Evolutionary conservation across 1,140 invertebrate species (phyloP), one percentile per base, ranked within the genome.

Genomic region (Tachypleus tridentatus): DNA sequence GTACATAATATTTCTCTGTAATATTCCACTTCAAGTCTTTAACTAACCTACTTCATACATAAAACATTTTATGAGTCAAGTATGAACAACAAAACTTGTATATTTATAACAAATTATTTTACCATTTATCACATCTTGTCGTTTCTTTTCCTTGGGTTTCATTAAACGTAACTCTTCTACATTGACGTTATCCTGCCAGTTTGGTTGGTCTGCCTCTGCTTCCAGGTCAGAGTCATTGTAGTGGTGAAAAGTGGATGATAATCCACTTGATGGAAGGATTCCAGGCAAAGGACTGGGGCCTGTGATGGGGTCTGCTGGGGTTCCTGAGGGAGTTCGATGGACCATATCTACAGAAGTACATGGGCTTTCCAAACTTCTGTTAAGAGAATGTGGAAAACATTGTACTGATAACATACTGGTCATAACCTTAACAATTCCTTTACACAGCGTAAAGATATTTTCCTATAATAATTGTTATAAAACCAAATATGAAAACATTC

Each of bases 71-170:
- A 29, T 29, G 29, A 29, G 29, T 29, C 29, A 29, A 29, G 2
- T 29, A 29, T 29, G 29, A 29, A 29, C 29, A 29, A 29, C 29
- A 29, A 29, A 29, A 29, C 29, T 29, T 29, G 0, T 29, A 29
- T 29, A 29, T 29, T 29, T 29, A 29, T 29, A 29, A 29, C 29
- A 29, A 29, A 29, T 29, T 29, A 1, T 29, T 29, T 29, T 72
- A 96, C 93, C 93, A 78, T 98, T 97, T 65, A 98, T 93, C 73
- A 97, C 90, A 80, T 98, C 94, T 79, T 98, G 96, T 69, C 93
- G 82, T 76, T 97, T 97, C 76, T 89, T 88, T 77, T 92, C 86
- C 71, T 85, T 82, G 53, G 86, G 82, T 68, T 86, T 83, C 59
- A 93, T 79, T 61, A 82, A 79, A 11, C 82, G 78, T 5, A 93